phyloP scores from a whole-genome alignment of 2,797 vertebrate genomes.

The Pseudocheirus occidentalis region DNA sequence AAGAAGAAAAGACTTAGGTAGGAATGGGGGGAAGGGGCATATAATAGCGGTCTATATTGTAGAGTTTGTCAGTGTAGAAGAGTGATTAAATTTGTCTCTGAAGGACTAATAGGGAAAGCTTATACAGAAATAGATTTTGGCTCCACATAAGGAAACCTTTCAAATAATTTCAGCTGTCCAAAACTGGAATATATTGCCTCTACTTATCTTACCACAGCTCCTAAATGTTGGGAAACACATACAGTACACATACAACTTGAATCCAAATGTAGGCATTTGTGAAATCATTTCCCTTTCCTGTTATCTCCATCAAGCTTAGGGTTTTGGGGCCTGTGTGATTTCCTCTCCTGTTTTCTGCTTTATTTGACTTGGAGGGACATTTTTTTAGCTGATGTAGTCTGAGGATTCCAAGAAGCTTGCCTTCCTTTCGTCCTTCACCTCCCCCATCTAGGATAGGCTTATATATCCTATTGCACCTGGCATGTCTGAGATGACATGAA shows the following conservation, averaged over 20 bases:
- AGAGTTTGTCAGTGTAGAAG: neutral
- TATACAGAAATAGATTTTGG: neutral
- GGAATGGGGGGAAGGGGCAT: neutral
- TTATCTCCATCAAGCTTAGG: neutral
- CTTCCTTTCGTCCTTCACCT: neutral
- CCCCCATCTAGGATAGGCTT: neutral
- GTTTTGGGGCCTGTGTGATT: neutral
- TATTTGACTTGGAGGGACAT: neutral
- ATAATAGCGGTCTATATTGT: neutral
- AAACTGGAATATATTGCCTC: neutral
- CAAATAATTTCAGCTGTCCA: neutral
- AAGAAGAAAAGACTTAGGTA: neutral
- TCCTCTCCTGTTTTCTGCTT: neutral
- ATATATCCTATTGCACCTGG: neutral
- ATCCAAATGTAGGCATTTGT: constrained; percentile 14
- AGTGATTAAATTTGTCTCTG: neutral
- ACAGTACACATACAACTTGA: neutral
- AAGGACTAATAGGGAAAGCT: neutral
- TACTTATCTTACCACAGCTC: neutral
- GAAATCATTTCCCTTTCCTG: neutral
- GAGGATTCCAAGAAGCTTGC: rapidly evolving
- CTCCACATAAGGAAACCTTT: neutral
- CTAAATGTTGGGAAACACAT: neutral
- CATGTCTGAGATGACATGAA: neutral
- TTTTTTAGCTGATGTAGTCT: neutral